Conservation (phyloP, 2,888 invertebrate genomes). For the Sarcophaga variegata region DNA sequence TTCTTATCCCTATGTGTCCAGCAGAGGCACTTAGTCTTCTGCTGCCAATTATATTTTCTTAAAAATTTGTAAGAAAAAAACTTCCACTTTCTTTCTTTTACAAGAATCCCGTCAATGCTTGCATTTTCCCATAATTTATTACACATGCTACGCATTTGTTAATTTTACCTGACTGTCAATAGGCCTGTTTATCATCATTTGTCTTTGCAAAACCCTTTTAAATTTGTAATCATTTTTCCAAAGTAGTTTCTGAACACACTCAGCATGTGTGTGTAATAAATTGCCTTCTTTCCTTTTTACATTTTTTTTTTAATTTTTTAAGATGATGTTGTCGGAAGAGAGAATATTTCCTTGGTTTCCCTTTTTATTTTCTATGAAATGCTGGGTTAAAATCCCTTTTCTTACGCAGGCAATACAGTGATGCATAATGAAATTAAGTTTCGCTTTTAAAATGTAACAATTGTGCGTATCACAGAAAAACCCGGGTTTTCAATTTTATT, state of each 20-base stretch:
- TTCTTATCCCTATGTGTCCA: too few species aligned
- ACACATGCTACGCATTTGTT: not conserved
- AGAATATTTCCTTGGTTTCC: not conserved
- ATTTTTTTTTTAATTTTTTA: not conserved
- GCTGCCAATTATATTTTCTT: too few species aligned
- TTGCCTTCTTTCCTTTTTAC: not conserved
- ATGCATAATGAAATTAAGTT: conserved; percentile 35
- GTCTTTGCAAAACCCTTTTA: not conserved
- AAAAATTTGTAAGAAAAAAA: too few species aligned
- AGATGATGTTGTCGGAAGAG: not conserved
- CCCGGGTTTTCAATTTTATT: not conserved
- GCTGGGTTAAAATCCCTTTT: not conserved
- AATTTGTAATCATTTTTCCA: not conserved
- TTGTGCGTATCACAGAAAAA: conserved; percentile 1
- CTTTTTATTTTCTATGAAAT: not conserved
- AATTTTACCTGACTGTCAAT: not conserved
- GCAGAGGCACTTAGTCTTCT: too few species aligned
- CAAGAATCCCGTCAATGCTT: not conserved
- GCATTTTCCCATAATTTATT: not conserved
- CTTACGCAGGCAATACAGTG: not conserved
- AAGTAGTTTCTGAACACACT: not conserved
- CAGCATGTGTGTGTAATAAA: not conserved
- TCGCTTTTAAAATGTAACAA: conserved; percentile 12
- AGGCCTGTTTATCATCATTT: not conserved
- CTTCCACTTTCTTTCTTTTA: too few species aligned